Conservation (phyloP, 2,888 invertebrate species). For the Mesopsocus fuscifrons region DNA sequence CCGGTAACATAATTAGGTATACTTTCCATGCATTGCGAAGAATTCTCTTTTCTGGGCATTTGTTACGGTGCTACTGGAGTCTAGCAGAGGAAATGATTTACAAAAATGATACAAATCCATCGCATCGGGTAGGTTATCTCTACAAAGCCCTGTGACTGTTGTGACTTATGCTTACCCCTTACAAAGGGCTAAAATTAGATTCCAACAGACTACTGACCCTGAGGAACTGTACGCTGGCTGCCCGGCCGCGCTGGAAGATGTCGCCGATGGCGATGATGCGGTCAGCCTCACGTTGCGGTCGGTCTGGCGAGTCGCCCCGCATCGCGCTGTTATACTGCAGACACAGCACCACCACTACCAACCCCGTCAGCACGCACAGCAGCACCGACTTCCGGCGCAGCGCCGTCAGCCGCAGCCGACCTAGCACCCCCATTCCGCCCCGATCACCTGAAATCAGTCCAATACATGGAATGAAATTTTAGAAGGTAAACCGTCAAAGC, state of each 20-base stretch:
- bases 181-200: too few species aligned
- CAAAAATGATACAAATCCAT: too few species aligned
- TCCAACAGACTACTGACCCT: background rate
- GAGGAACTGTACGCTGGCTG: slow-evolving; percentile 15
- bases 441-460: slow-evolving; percentile 8
- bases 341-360: slow-evolving; percentile 27
- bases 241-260: slow-evolving; percentile 14
- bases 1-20: too few species aligned
- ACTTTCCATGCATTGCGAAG: too few species aligned
- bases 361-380: slow-evolving; percentile 23
- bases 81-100: too few species aligned
- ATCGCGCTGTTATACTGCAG: slow-evolving; percentile 24
- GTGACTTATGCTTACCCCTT: too few species aligned
- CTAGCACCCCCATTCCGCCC: slow-evolving; percentile 6
- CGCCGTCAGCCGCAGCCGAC: slow-evolving; percentile 26
- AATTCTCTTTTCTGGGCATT: too few species aligned
- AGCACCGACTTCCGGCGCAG: slow-evolving; percentile 31
- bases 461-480: too few species aligned
- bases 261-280: slow-evolving; percentile 12
- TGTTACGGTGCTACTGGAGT: too few species aligned
- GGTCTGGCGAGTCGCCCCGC: slow-evolving; percentile 17
- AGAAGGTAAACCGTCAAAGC: too few species aligned
- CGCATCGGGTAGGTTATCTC: too few species aligned
- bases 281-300: slow-evolving; percentile 8
- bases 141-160: too few species aligned